phyloP scores from a whole-genome alignment of 2,113 vertebrate species.

The Myrmecophaga tridactyla region DNA sequence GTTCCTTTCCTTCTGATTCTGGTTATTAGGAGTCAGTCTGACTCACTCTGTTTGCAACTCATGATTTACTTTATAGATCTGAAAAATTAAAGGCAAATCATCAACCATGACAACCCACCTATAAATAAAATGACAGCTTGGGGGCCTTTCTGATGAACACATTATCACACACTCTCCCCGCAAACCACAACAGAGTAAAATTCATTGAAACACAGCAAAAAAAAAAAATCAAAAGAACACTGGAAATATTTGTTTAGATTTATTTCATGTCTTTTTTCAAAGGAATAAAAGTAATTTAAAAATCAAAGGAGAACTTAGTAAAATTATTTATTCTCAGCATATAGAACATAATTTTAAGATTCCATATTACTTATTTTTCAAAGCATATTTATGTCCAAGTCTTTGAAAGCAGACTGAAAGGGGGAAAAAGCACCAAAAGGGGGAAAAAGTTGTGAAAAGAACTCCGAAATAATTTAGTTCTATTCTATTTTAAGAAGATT shows the following conservation, averaged over 20 bases:
- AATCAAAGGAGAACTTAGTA: neutral
- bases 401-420: conserved; percentile 30
- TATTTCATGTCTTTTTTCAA: conserved; percentile 43
- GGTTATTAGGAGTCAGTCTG: neutral
- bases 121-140: neutral
- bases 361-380: conserved; percentile 30
- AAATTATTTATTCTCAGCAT: conserved; percentile 61
- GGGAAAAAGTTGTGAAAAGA: neutral
- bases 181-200: neutral
- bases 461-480: conserved; percentile 50
- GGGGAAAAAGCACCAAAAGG: neutral
- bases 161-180: neutral
- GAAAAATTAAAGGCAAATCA: conserved; percentile 1
- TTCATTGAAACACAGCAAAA: neutral
- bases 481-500: conserved; percentile 37
- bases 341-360: conserved; percentile 57
- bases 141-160: neutral
- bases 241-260: conserved; percentile 14
- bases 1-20: neutral
- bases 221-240: neutral
- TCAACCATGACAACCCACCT: neutral
- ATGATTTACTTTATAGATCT: neutral
- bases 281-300: conserved; percentile 22
- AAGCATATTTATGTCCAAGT: conserved; percentile 46
- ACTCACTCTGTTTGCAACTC: neutral